Conservation (phyloP, 1,140 invertebrate genomes). For the Cydia pomonella region DNA sequence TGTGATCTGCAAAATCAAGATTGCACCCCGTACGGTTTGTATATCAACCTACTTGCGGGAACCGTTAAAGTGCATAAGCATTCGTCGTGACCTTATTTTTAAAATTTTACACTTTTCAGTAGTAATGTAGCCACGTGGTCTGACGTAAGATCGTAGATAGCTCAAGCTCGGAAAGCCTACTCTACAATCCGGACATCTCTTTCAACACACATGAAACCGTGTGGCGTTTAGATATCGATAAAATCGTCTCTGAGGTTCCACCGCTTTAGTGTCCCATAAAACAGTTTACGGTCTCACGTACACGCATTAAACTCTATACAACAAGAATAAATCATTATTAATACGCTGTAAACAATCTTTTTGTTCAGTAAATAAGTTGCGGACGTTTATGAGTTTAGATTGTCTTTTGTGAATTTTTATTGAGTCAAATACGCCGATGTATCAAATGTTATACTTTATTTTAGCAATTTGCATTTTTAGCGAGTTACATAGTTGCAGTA, state of each 20-base stretch:
- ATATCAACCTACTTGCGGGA: too few relatives aligned
- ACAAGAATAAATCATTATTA: slow-evolving; percentile 76
- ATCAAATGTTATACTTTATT: slow-evolving; percentile 42
- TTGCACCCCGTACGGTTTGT: too few relatives aligned
- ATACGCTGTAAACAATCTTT: slow-evolving; percentile 68
- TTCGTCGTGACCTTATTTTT: too few relatives aligned
- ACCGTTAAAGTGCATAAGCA: too few relatives aligned
- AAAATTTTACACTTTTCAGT: too few relatives aligned
- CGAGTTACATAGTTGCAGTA: slow-evolving; percentile 43
- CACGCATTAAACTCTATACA: slow-evolving; percentile 74
- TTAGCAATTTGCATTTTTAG: background rate
- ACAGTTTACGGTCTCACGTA: slow-evolving; percentile 72
- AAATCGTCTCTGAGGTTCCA: slow-evolving; percentile 69
- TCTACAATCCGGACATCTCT: slow-evolving; percentile 23
- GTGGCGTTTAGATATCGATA: slow-evolving; percentile 74
- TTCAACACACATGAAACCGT: slow-evolving; percentile 34
- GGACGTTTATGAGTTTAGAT: slow-evolving; percentile 67
- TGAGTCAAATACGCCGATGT: slow-evolving; percentile 44
- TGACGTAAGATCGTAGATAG: background rate
- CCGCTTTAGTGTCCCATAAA: slow-evolving; percentile 74
- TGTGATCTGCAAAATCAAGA: too few relatives aligned
- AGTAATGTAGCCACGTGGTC: background rate
- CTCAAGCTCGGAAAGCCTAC: background rate
- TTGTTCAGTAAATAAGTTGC: slow-evolving; percentile 66
- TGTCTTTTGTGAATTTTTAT: slow-evolving; percentile 68